Evolutionary conservation across 2,888 invertebrate genomes (phyloP).

Genomic region (Morinoia aosen): DNA sequence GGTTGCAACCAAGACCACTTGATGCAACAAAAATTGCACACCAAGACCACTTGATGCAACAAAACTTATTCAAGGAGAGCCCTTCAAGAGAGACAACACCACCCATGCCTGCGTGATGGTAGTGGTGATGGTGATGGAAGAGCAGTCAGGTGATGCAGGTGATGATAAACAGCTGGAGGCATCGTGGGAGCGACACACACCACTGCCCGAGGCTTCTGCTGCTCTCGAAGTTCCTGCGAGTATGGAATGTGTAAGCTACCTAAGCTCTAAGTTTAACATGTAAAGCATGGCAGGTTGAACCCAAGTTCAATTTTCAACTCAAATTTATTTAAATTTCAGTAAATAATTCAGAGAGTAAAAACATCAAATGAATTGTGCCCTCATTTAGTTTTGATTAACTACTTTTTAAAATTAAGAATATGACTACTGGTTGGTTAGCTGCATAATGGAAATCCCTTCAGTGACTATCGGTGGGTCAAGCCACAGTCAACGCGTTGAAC

Average conservation of each 20-base stretch:
- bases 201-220: neutral
- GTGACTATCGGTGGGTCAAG: no score
- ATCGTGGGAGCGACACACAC: neutral
- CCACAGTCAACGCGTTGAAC: no score
- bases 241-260: neutral
- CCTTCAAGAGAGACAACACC: neutral
- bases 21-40: neutral
- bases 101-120: slow-evolving; percentile 15
- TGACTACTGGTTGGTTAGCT: no score
- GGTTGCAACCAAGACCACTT: neutral
- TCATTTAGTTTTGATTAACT: no score
- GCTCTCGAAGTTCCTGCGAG: neutral
- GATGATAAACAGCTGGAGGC: neutral
- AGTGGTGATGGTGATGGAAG: slow-evolving; percentile 35
- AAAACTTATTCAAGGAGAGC: neutral
- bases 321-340: no score
- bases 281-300: no score
- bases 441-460: no score
- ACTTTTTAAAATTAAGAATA: no score
- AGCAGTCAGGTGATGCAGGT: slow-evolving; percentile 10
- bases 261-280: neutral
- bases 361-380: no score
- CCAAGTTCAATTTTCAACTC: no score
- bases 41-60: neutral
- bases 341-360: no score